phyloP scores from a whole-genome alignment of 2,113 vertebrate genomes.

The Oostethus manadensis region DNA sequence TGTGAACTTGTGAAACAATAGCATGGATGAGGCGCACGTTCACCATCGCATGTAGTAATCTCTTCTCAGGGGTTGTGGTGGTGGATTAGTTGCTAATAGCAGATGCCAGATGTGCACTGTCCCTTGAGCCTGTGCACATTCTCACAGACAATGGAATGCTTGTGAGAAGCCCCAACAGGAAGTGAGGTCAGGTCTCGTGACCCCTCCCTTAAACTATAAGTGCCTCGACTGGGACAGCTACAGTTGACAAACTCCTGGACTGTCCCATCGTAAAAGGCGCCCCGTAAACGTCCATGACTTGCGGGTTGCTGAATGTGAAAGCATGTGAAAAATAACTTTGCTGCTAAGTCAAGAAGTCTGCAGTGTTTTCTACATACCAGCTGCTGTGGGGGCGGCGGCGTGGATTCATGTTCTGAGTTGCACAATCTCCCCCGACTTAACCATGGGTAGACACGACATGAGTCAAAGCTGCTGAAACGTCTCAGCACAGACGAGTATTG shows the following conservation, averaged over 20 bases:
- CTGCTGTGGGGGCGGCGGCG: slow-evolving; percentile 24
- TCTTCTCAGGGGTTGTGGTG: slow-evolving; percentile 18
- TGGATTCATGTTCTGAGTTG: slow-evolving; percentile 20
- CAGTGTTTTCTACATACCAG: slow-evolving; percentile 30
- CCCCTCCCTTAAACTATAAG: slow-evolving; percentile 60
- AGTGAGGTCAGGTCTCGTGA: slow-evolving; percentile 76
- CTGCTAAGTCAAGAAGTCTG: slow-evolving; percentile 1
- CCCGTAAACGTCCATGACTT: slow-evolving; percentile 50
- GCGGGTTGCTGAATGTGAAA: slow-evolving; percentile 40
- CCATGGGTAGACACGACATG: slow-evolving; percentile 23
- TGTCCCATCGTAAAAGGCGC: slow-evolving; percentile 42
- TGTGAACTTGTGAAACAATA: slow-evolving; percentile 15
- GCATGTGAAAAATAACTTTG: slow-evolving; percentile 7
- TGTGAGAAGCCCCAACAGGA: slow-evolving; percentile 74
- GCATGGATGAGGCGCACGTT: slow-evolving; percentile 35
- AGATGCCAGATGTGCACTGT: slow-evolving; percentile 76
- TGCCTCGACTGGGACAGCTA: slow-evolving; percentile 45
- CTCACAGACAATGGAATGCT: slow-evolving; percentile 80
- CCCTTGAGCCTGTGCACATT: slow-evolving; percentile 68
- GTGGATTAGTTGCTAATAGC: slow-evolving; percentile 55
- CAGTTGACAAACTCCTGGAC: slow-evolving; percentile 26
- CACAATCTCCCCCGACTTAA: slow-evolving; percentile 26
- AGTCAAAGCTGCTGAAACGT: slow-evolving; percentile 33
- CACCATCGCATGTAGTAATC: slow-evolving; percentile 24
- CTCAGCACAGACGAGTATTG: slow-evolving; percentile 10